Evolutionary conservation across 2,797 vertebrate species (phyloP), one percentile per base, ranked within the genome.

Genomic region (Myotis planiceps): DNA sequence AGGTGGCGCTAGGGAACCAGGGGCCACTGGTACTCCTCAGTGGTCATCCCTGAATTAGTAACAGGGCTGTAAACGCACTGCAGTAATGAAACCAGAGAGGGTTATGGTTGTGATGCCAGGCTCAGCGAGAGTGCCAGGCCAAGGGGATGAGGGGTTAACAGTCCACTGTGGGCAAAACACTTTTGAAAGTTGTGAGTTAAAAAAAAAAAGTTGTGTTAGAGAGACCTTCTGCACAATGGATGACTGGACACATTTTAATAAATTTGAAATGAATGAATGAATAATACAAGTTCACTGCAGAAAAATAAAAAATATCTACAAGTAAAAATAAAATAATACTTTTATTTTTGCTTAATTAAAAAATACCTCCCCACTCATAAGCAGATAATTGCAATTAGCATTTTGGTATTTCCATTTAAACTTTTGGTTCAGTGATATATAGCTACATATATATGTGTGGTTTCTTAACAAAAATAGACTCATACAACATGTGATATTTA

Each of bases 381-480:
- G 42, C 3, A 85, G 18, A 42, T 63, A 32, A 84, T 80, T 66
- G 21, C 55, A 74, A 37, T 74, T 23, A 85, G 49, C 5, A 39
- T 49, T 74, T 79, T 74, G 37, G 32, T 81, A 85, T 49, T 89
- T 55, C 23, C 37, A 37, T 58, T 69, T 60, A 49, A 60, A 21
- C 13, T 32, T 49, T 81, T 86, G 89, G 23, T 6, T 10, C 23
- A 76, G 0, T 45, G 29, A 60, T 88, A 32, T 60, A 1, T 71
- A 55, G 72, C 29, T 55, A 27, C 12, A 19, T 6, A 76, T 42
- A n/a, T 25, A 34, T 45, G 34, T 55, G 4, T 42, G 47, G 37
- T 85, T 85, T 92, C 84, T 89, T 85, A 55, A 84, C 68, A 79
- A 72, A 92, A 58, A 47, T 32, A 66, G 37, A 79, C 42, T 45